These are phyloP conservation scores for Dasyurus viverrinus DNA, from an alignment of 2,113 vertebrate species.

Conservation along the genomic window DNA sequence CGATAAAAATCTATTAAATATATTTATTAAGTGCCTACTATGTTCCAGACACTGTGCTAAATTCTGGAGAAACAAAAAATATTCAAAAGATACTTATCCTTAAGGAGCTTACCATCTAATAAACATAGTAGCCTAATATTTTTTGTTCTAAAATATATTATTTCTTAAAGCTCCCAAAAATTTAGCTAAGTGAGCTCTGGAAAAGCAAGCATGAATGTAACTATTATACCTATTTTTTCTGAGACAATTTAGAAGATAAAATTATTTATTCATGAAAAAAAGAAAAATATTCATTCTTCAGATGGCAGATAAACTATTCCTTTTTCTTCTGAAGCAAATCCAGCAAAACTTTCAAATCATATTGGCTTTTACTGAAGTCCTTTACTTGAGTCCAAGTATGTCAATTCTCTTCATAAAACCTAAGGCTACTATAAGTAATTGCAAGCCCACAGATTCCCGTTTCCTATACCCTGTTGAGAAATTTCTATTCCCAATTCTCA, in stretches of 20 bases:
- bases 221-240: conserved; percentile 27
- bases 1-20: neutral
- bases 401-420: conserved; percentile 46
- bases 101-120: neutral
- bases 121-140: conserved; percentile 3
- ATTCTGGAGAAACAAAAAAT: neutral
- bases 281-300: conserved; percentile 38
- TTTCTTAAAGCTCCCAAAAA: conserved; percentile 15
- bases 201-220: conserved; percentile 13
- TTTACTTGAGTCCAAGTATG: conserved; percentile 9
- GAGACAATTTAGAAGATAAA: conserved; percentile 35
- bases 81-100: neutral
- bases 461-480: conserved; percentile 48
- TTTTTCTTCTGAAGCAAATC: conserved; percentile 4
- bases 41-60: neutral
- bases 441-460: conserved; percentile 4
- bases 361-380: conserved; percentile 35
- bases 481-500: conserved; percentile 60
- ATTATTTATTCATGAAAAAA: conserved; percentile 16
- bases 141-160: conserved; percentile 39
- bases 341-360: neutral
- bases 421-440: conserved; percentile 38
- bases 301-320: neutral
- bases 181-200: neutral
- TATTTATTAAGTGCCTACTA: neutral